Evolutionary conservation across 2,113 vertebrate species (phyloP).

Genomic region (Mastomys natalensis): DNA sequence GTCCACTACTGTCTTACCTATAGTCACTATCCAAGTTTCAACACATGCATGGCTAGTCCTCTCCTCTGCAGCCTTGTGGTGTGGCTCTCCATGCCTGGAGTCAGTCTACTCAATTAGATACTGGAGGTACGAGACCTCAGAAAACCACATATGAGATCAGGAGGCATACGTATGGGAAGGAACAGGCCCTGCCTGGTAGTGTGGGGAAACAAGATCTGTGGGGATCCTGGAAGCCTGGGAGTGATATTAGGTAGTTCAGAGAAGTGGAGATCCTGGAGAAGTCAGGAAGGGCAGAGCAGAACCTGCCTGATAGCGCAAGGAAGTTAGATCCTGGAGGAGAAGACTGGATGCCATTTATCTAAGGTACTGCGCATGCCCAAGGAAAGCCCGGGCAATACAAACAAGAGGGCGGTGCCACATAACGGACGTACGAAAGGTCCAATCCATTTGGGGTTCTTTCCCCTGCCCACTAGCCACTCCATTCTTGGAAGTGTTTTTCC

Average conservation of each 20-base stretch:
- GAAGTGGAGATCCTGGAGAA: not conserved
- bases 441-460: not conserved
- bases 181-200: not conserved
- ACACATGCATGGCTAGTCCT: not conserved
- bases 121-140: not conserved
- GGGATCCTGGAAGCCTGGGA: not conserved
- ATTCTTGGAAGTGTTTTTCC: not conserved
- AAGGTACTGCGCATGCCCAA: not conserved
- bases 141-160: not conserved
- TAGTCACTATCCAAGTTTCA: no score
- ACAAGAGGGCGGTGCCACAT: not conserved
- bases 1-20: not conserved
- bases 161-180: not conserved
- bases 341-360: not conserved
- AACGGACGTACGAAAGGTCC: not conserved
- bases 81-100: not conserved
- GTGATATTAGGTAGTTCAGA: not conserved
- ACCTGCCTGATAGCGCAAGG: not conserved
- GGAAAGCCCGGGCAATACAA: not conserved
- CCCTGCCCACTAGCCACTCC: no score
- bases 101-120: not conserved
- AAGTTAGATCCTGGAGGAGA: not conserved
- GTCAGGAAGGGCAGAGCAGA: not conserved
- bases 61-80: not conserved
- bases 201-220: not conserved